A percentile compares a stretch with the other conserved stretches of the same genome.
Evolutionary conservation across 1,140 invertebrate genomes (phyloP).

Genomic region (Drosophila navojoa): DNA sequence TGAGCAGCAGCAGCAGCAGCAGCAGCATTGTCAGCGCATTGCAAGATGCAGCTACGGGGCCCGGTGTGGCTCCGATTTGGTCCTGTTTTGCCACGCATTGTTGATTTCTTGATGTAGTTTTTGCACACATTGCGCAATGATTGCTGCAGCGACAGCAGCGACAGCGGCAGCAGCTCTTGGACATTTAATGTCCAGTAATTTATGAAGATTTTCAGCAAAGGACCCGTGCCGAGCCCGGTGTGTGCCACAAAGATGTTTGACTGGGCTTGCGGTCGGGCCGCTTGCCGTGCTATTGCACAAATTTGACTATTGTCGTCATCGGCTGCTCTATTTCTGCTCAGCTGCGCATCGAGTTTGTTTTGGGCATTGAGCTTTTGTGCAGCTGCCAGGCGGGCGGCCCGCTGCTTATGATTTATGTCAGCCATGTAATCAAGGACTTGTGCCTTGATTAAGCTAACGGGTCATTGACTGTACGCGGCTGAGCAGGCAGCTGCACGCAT

Average conservation of each 20-base stretch:
- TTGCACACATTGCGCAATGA: constrained; percentile 76
- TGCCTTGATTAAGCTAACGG: constrained; percentile 73
- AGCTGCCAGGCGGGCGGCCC: constrained; percentile 50
- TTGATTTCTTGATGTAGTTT: constrained; percentile 77
- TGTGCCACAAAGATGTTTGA: constrained; percentile 49
- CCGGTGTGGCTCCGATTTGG: constrained; percentile 72
- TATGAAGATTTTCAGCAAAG: constrained; percentile 61
- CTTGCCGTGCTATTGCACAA: constrained; percentile 74
- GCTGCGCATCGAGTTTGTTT: constrained; percentile 48
- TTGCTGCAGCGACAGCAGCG: constrained; percentile 32
- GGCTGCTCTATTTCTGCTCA: constrained; percentile 14
- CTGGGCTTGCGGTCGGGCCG: constrained; percentile 60
- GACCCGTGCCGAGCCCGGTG: constrained; percentile 77
- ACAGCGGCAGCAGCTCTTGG: not conserved
- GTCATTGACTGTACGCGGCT: constrained; percentile 64
- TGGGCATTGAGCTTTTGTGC: constrained; percentile 65
- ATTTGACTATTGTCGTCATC: constrained; percentile 70
- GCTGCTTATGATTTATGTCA: constrained; percentile 72
- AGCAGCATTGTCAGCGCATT: constrained; percentile 13
- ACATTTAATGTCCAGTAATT: constrained; percentile 52
- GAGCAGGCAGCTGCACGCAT: constrained; percentile 39
- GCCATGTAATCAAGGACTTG: constrained; percentile 64
- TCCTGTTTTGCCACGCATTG: constrained; percentile 58
- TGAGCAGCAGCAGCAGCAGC: too few species aligned
- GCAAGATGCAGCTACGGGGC: constrained; percentile 30